Conservation (phyloP, 2,113 vertebrate genomes). For the Hippocampus zosterae region DNA sequence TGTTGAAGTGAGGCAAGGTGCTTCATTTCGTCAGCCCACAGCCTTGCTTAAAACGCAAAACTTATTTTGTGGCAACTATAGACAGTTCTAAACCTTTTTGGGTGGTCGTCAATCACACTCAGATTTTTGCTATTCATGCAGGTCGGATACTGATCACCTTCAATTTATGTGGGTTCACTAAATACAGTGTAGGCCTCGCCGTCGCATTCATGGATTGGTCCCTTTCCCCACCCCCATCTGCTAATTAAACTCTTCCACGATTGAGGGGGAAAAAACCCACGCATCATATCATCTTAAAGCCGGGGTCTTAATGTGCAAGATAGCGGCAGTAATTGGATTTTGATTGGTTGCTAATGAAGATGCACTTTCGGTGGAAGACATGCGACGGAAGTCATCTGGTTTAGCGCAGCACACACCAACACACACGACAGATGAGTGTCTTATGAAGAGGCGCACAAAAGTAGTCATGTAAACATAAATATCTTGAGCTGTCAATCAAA, state of each 20-base stretch:
- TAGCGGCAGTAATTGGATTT: constrained; percentile 76
- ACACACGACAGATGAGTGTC: neutral
- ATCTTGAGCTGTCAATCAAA: neutral
- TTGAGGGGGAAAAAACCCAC: constrained; percentile 67
- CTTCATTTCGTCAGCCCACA: too few species aligned
- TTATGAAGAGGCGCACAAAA: too few species aligned
- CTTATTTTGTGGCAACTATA: too few species aligned
- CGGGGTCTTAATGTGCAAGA: constrained; percentile 68
- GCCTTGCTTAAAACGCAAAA: too few species aligned
- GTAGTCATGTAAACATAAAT: neutral
- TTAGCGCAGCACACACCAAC: constrained; percentile 21
- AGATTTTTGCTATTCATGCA: too few species aligned
- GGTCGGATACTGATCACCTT: too few species aligned
- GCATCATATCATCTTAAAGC: constrained; percentile 72
- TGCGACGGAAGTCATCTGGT: constrained; percentile 67
- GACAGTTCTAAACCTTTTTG: too few species aligned
- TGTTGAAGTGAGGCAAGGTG: too few species aligned
- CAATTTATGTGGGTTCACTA: neutral
- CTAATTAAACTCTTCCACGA: constrained; percentile 72
- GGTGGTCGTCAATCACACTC: too few species aligned
- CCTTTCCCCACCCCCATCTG: constrained; percentile 15
- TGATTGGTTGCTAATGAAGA: constrained; percentile 78
- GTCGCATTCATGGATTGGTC: neutral
- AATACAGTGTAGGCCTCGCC: neutral
- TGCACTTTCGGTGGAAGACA: constrained; percentile 69